A percentile compares a stretch with the other conserved stretches of the same genome.
Conservation (phyloP, 2,888 invertebrate species). For the Electrophaes corylata region DNA sequence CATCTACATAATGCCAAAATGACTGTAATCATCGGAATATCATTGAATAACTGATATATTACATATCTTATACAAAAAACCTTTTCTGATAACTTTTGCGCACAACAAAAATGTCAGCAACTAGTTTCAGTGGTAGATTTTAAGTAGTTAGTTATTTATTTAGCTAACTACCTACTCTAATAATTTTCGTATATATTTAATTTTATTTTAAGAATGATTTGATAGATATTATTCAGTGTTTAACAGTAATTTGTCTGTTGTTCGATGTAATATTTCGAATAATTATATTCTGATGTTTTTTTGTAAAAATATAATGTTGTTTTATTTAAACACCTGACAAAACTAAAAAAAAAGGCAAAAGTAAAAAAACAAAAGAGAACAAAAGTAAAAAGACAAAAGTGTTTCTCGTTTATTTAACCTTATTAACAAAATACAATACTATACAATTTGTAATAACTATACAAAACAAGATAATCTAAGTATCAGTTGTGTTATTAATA, state of each 20-base stretch:
- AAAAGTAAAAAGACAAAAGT: too few relatives aligned
- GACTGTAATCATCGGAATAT: conserved; percentile 63
- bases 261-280: conserved; percentile 77
- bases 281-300: conserved; percentile 77
- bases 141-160: too few relatives aligned
- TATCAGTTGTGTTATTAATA: too few relatives aligned
- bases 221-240: conserved; percentile 33
- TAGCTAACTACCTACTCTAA: too few relatives aligned
- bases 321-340: conserved; percentile 47
- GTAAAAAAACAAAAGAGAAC: too few relatives aligned
- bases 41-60: conserved; percentile 55
- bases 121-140: conserved; percentile 13
- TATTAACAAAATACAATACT: neutral
- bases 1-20: conserved; percentile 34
- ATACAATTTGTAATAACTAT: too few relatives aligned
- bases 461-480: too few relatives aligned
- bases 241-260: conserved; percentile 56
- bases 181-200: conserved; percentile 11
- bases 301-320: conserved; percentile 61
- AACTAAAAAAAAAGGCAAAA: too few relatives aligned
- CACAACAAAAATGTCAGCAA: conserved; percentile 52
- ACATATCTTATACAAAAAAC: conserved; percentile 74
- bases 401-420: neutral
- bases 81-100: conserved; percentile 64
- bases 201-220: conserved; percentile 31